Evolutionary conservation across 2,113 vertebrate species (phyloP).

Genomic region (Protobothrops mucrosquamatus): DNA sequence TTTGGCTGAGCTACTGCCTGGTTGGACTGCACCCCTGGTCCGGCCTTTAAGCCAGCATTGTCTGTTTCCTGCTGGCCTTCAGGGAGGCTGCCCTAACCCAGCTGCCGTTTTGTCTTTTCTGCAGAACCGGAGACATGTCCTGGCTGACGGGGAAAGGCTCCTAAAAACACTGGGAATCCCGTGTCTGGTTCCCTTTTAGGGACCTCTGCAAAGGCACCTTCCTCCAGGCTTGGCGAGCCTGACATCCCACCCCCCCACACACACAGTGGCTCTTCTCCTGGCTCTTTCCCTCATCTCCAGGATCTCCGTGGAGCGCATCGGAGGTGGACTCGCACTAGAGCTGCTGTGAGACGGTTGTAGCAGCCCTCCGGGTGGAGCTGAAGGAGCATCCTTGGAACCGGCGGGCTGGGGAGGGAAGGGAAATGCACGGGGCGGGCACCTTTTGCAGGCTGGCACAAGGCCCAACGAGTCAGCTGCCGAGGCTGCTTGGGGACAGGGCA

Average conservation of each 20-base stretch:
- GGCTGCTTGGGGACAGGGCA: neutral
- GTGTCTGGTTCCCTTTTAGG: neutral
- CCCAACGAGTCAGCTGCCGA: neutral
- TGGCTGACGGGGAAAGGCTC: conserved; percentile 73
- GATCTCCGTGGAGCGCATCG: neutral
- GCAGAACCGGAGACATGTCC: conserved; percentile 70
- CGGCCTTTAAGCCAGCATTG: neutral
- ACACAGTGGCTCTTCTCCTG: neutral
- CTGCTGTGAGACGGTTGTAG: neutral
- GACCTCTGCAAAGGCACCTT: rapidly evolving
- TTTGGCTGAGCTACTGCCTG: neutral
- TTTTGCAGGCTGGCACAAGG: neutral
- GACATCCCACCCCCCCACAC: rapidly evolving
- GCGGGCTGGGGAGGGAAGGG: neutral
- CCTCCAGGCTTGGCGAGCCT: neutral
- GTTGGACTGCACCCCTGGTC: neutral
- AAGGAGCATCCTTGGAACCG: rapidly evolving
- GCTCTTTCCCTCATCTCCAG: neutral
- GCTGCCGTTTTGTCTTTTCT: conserved; percentile 6
- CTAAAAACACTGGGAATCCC: neutral
- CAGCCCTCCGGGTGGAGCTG: neutral
- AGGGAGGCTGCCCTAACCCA: neutral
- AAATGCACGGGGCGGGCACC: no score
- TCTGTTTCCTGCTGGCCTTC: neutral
- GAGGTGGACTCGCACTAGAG: neutral